phyloP scores from a whole-genome alignment of 2,888 invertebrate genomes.

The Mimas tiliae region DNA sequence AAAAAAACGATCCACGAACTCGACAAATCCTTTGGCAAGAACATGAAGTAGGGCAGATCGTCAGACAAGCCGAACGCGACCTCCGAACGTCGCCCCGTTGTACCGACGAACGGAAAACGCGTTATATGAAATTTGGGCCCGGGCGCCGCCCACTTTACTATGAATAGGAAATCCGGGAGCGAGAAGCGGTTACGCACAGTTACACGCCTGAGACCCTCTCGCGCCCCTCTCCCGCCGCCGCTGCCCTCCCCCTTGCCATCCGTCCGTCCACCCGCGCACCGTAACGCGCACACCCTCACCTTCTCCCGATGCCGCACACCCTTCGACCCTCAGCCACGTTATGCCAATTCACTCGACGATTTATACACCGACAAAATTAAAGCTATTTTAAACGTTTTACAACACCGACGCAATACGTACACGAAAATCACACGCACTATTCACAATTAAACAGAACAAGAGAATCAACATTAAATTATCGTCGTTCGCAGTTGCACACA shows the following conservation, averaged over 20 bases:
- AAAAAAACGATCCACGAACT: slow-evolving; percentile 79
- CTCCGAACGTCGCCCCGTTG: slow-evolving; percentile 71
- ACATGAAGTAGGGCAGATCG: slow-evolving; percentile 82
- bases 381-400: slow-evolving; percentile 78
- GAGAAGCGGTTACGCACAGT: slow-evolving; percentile 83
- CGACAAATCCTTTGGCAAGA: slow-evolving; percentile 83
- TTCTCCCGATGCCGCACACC: slow-evolving; percentile 62
- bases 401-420: slow-evolving; percentile 62
- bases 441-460: slow-evolving; percentile 51
- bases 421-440: slow-evolving; percentile 59
- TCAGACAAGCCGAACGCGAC: slow-evolving; percentile 79
- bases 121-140: slow-evolving; percentile 80
- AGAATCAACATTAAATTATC: slow-evolving; percentile 46
- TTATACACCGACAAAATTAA: slow-evolving; percentile 83
- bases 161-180: slow-evolving; percentile 84
- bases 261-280: slow-evolving; percentile 45
- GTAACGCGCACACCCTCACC: slow-evolving; percentile 51
- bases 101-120: slow-evolving; percentile 78
- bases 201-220: slow-evolving; percentile 78
- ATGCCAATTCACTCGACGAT: slow-evolving; percentile 80
- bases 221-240: slow-evolving; percentile 49
- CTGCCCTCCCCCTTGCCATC: slow-evolving; percentile 46
- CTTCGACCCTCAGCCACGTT: slow-evolving; percentile 72
- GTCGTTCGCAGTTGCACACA: slow-evolving; percentile 54
- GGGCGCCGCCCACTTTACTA: slow-evolving; percentile 83